phyloP scores from a whole-genome alignment of 2,113 vertebrate genomes.

The Corydoras maculifer region DNA sequence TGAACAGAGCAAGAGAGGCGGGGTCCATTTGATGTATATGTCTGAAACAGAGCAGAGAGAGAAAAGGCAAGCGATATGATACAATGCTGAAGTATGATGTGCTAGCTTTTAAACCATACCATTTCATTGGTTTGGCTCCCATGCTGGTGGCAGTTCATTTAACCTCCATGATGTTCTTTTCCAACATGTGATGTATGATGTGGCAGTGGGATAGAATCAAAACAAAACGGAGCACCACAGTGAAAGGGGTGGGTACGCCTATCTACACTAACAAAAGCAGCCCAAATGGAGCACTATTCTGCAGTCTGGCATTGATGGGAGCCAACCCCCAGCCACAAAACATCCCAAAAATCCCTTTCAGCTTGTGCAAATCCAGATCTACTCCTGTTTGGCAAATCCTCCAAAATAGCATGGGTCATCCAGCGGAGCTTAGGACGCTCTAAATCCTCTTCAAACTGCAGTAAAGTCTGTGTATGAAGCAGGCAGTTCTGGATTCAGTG shows the following conservation, averaged over 20 bases:
- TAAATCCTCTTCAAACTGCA: constrained; percentile 52
- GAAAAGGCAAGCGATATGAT: background rate
- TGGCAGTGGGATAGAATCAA: constrained; percentile 58
- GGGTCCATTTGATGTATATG: background rate
- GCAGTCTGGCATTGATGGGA: constrained; percentile 47
- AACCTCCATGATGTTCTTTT: constrained; percentile 51
- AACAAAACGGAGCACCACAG: constrained; percentile 46
- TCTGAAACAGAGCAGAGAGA: background rate
- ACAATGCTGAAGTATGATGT: background rate
- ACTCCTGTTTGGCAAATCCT: constrained; percentile 21
- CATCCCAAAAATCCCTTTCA: constrained; percentile 8
- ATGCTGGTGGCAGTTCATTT: constrained; percentile 58
- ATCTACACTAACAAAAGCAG: constrained; percentile 43
- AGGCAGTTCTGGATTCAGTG: constrained; percentile 45
- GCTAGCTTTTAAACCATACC: constrained; percentile 54
- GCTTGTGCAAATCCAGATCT: constrained; percentile 7
- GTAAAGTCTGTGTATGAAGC: constrained; percentile 37
- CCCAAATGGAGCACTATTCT: constrained; percentile 53
- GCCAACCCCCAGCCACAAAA: background rate
- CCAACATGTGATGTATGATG: constrained; percentile 57
- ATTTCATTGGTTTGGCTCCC: constrained; percentile 75
- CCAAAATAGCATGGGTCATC: constrained; percentile 1
- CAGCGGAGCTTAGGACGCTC: constrained; percentile 42
- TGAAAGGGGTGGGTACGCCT: constrained; percentile 50
- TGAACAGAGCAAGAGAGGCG: no score